Evolutionary conservation across 2,888 invertebrate genomes (phyloP).

Genomic region (Patella pellucida): DNA sequence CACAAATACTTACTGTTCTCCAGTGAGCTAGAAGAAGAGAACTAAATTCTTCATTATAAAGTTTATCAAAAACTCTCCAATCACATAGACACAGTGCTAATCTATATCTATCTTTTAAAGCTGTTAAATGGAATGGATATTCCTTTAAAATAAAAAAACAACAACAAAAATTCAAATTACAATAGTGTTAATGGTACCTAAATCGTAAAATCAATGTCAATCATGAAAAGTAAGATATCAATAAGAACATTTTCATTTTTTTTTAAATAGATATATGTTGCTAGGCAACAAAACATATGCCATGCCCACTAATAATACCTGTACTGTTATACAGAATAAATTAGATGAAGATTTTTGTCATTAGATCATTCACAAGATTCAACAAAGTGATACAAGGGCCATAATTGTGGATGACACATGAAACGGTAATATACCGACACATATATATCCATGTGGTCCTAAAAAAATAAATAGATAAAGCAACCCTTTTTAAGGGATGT

Average conservation of each 20-base stretch:
- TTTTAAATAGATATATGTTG: no score
- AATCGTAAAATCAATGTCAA: no score
- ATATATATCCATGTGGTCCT: background rate
- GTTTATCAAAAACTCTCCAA: slow-evolving; percentile 64
- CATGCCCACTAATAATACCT: no score
- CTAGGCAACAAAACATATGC: no score
- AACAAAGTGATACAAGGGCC: no score
- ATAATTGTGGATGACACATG: no score
- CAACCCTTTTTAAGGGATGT: background rate
- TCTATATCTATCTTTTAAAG: slow-evolving; percentile 62
- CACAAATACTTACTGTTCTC: slow-evolving; percentile 57
- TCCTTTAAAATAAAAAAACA: slow-evolving; percentile 50
- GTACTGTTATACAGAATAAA: no score
- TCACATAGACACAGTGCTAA: slow-evolving; percentile 62
- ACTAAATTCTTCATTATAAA: slow-evolving; percentile 68
- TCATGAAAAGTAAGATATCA: no score
- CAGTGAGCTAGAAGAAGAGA: slow-evolving; percentile 63
- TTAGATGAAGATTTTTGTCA: no score
- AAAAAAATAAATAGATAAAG: background rate
- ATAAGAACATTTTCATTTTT: no score
- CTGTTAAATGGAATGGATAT: slow-evolving; percentile 64
- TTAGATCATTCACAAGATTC: no score
- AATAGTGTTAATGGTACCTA: no score
- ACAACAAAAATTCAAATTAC: background rate
- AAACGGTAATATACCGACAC: background rate